These are phyloP conservation scores for Conus canariensis DNA, from an alignment of 2,888 invertebrate genomes.

Conservation along the genomic window DNA sequence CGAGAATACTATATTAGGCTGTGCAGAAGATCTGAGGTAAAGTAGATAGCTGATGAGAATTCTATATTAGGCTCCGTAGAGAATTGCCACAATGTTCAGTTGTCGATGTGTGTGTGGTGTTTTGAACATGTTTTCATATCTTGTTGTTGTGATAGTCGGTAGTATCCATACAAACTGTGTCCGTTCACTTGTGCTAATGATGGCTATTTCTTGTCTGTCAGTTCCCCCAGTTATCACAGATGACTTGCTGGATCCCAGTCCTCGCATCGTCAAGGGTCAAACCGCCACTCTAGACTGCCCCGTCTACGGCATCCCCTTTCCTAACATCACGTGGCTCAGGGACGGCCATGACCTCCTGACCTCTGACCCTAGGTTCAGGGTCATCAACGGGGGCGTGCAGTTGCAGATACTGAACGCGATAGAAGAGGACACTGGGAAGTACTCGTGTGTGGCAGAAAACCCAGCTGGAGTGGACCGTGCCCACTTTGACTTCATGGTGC, in stretches of 20 bases:
- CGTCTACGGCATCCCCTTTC: constrained; percentile 78
- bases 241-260: constrained; percentile 66
- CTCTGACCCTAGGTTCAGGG: constrained; percentile 44
- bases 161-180: too few relatives aligned
- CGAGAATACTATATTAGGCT: too few relatives aligned
- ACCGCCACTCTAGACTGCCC: constrained; percentile 78
- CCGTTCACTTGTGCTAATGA: too few relatives aligned
- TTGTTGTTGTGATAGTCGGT: too few relatives aligned
- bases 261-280: constrained; percentile 72
- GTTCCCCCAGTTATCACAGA: constrained; percentile 78
- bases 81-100: background rate
- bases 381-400: constrained; percentile 59
- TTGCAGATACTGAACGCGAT: constrained; percentile 59
- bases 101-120: background rate
- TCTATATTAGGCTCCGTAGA: too few relatives aligned
- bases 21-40: too few relatives aligned
- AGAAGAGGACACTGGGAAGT: constrained; percentile 65
- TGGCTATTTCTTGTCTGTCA: constrained; percentile 46
- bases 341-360: constrained; percentile 55
- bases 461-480: constrained; percentile 71
- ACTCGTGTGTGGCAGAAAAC: constrained; percentile 74
- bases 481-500: constrained; percentile 69
- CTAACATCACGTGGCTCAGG: constrained; percentile 78
- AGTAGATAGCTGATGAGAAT: too few relatives aligned
- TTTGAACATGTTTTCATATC: background rate